phyloP scores from a whole-genome alignment of 1,140 invertebrate species.

The Hycleus phaleratus region DNA sequence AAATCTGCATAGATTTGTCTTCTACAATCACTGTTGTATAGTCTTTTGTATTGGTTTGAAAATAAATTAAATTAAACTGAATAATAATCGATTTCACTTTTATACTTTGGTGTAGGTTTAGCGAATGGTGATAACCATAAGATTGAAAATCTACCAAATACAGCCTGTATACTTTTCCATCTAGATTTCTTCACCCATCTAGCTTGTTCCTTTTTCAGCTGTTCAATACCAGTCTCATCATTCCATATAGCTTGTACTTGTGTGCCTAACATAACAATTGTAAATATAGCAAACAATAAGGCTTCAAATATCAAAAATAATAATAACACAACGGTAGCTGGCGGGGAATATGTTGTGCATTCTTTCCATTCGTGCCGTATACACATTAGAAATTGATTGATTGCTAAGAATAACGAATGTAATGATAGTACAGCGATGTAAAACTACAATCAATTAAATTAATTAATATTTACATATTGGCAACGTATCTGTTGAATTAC shows the following conservation, averaged over 20 bases:
- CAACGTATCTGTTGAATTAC: constrained; percentile 48
- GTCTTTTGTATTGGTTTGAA: no score
- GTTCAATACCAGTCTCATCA: constrained; percentile 96
- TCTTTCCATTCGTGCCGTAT: constrained; percentile 91
- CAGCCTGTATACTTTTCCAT: constrained; percentile 90
- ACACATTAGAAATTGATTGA: constrained; percentile 92
- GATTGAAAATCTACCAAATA: constrained; percentile 89
- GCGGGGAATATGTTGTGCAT: constrained; percentile 87
- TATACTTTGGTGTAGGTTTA: constrained; percentile 65
- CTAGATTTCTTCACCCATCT: constrained; percentile 83
- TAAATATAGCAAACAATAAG: constrained; percentile 96
- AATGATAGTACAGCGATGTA: constrained; percentile 95
- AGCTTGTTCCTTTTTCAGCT: constrained; percentile 88
- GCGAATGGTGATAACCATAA: constrained; percentile 94
- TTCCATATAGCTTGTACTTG: constrained; percentile 98
- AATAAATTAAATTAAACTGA: constrained; percentile 50
- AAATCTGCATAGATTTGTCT: no score
- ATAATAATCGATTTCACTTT: constrained; percentile 68
- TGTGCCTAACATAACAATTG: constrained; percentile 93
- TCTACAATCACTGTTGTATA: no score
- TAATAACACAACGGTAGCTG: constrained; percentile 89
- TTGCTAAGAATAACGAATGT: constrained; percentile 85
- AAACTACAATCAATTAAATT: constrained; percentile 49
- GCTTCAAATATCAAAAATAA: constrained; percentile 96
- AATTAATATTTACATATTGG: constrained; percentile 26